Conservation (phyloP, 2,113 vertebrate genomes). For the Elachura formosa region DNA sequence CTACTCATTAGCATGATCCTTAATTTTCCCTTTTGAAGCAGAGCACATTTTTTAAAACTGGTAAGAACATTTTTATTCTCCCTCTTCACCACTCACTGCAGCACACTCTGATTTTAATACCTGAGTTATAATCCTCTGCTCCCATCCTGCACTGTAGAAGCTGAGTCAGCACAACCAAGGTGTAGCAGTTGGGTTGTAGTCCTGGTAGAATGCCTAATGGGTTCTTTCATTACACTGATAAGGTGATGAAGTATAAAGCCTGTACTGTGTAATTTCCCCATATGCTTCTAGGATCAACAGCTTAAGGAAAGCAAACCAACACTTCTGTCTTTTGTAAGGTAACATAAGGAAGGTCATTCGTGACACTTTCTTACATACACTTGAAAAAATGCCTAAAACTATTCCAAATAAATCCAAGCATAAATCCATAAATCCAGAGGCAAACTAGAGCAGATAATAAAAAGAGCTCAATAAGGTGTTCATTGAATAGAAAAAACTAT, state of each 20-base stretch:
- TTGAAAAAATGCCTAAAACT: not conserved
- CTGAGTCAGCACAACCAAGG: conserved; percentile 43
- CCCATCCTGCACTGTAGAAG: not conserved
- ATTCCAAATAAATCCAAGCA: not conserved
- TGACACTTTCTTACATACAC: not conserved
- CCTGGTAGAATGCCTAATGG: conserved; percentile 27
- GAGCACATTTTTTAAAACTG: conserved; percentile 4
- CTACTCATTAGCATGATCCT: not conserved
- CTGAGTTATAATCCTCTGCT: not conserved
- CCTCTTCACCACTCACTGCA: conserved; percentile 12
- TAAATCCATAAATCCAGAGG: not conserved
- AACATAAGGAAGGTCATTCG: conserved; percentile 11
- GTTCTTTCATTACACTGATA: conserved; percentile 38
- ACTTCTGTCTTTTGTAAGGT: not conserved
- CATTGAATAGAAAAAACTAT: not conserved
- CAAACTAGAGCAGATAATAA: not conserved
- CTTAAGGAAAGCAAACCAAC: conserved; percentile 14
- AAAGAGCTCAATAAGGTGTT: not conserved
- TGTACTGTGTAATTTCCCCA: conserved; percentile 30
- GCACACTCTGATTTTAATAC: not conserved
- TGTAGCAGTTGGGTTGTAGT: conserved; percentile 9
- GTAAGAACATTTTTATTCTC: conserved; percentile 4
- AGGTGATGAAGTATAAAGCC: conserved; percentile 43
- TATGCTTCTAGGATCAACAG: conserved; percentile 43
- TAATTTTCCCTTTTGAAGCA: not conserved